These are phyloP conservation scores for Eubucco bourcierii DNA, from an alignment of 2,113 vertebrate species.

Conservation along the genomic window DNA sequence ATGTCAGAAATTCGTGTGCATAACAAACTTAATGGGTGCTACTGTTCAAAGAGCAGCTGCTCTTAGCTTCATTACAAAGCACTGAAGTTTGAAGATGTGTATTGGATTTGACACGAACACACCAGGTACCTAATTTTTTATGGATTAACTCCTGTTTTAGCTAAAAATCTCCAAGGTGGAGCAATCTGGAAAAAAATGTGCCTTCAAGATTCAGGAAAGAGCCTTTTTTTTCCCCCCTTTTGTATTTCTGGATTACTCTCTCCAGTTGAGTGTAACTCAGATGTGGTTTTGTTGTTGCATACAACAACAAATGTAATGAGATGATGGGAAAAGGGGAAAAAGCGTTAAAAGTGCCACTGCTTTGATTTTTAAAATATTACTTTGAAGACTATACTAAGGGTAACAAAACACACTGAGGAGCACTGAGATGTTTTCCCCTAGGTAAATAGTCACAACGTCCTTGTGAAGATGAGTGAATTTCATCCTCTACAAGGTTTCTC, in stretches of 20 bases:
- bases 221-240: neutral
- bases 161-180: neutral
- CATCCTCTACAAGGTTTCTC: neutral
- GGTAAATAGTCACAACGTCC: neutral
- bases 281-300: neutral
- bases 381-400: neutral
- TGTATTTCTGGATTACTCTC: neutral
- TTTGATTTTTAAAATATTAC: neutral
- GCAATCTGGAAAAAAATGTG: neutral
- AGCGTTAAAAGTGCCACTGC: neutral
- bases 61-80: neutral
- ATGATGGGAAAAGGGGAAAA: neutral
- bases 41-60: neutral
- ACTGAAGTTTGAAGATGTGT: neutral
- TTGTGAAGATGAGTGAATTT: neutral
- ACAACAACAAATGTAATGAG: rapidly evolving
- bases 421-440: neutral
- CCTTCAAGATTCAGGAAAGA: neutral
- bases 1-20: neutral
- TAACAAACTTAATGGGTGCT: neutral
- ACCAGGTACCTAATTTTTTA: neutral
- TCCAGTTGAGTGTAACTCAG: neutral
- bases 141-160: neutral
- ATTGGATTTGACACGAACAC: neutral
- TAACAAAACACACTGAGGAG: neutral